Percentiles rank a stretch among this genome's conserved stretches.
These are phyloP conservation scores for Tyrophagus putrescentiae DNA, from an alignment of 1,140 invertebrate genomes.

Conservation along the genomic window DNA sequence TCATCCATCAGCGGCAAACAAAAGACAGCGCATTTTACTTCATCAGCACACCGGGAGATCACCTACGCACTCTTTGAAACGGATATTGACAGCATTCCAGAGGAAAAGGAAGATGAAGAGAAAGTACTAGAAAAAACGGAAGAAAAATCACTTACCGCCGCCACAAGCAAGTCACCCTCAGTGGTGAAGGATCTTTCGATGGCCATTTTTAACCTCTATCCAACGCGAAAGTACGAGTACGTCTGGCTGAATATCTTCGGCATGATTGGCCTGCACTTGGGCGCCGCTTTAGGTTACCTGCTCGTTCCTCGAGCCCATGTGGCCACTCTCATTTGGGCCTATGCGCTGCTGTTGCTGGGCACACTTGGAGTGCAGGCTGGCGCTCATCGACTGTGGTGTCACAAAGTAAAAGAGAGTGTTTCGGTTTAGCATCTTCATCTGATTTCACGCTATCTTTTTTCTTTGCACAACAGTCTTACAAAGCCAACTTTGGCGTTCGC, in stretches of 20 bases:
- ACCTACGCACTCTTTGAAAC: background rate
- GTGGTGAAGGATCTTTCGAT: too few species aligned
- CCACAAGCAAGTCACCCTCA: too few species aligned
- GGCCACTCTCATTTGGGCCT: background rate
- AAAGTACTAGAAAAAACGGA: background rate
- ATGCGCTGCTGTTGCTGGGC: background rate
- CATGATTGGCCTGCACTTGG: background rate
- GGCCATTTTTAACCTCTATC: too few species aligned
- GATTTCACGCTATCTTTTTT: too few species aligned
- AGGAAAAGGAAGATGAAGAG: background rate
- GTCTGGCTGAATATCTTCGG: background rate
- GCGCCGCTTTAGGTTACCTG: background rate
- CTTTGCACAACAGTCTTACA: slow-evolving; percentile 34
- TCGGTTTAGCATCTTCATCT: too few species aligned
- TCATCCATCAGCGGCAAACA: too few species aligned
- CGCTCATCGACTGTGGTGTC: slow-evolving; percentile 23
- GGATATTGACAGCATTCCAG: too few species aligned
- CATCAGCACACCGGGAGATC: too few species aligned
- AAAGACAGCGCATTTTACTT: too few species aligned
- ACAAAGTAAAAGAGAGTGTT: too few species aligned
- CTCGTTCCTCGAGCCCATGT: background rate
- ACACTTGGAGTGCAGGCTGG: slow-evolving; percentile 59
- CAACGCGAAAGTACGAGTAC: background rate
- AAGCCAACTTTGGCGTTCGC: slow-evolving; percentile 41
- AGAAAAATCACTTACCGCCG: too few species aligned